Conservation (phyloP, 1,140 invertebrate species). For the Chrysomallon squamiferum region DNA sequence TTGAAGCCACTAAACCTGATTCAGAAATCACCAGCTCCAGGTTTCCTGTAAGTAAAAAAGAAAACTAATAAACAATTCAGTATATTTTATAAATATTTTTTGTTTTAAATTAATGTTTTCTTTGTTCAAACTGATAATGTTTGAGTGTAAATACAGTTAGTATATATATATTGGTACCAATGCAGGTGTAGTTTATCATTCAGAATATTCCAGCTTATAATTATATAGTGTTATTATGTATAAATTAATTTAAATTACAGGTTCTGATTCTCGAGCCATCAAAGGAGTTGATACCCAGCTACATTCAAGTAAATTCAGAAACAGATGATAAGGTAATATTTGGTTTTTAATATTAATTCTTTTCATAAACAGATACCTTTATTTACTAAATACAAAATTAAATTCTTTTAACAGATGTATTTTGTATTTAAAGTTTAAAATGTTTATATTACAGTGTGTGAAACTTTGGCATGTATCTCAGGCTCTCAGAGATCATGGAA, state of each 20-base stretch:
- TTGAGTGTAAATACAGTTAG: too few species aligned
- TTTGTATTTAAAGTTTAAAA: not conserved
- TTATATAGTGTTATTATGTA: too few species aligned
- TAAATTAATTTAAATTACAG: constrained; percentile 57
- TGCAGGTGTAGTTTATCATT: too few species aligned
- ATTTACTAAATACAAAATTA: not conserved
- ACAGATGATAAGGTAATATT: constrained; percentile 37
- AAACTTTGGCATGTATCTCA: constrained; percentile 47
- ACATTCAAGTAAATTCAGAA: constrained; percentile 93
- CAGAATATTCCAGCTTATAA: too few species aligned
- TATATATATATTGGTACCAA: too few species aligned
- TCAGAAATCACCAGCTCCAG: constrained; percentile 53
- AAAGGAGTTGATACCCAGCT: constrained; percentile 92
- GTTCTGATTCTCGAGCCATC: constrained; percentile 90
- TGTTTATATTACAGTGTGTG: too few species aligned
- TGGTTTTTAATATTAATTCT: too few species aligned
- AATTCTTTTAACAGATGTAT: not conserved
- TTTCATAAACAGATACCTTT: not conserved
- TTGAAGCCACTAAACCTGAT: constrained; percentile 87
- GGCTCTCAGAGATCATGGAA: constrained; percentile 65
- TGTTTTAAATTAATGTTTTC: too few species aligned
- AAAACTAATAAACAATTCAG: not conserved
- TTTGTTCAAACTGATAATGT: too few species aligned
- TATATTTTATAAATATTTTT: too few species aligned
- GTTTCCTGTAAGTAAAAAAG: constrained; percentile 33